A percentile compares a stretch with the other conserved stretches of the same genome.
phyloP scores from a whole-genome alignment of 2,113 vertebrate genomes.

The Sisor rabdophorus region DNA sequence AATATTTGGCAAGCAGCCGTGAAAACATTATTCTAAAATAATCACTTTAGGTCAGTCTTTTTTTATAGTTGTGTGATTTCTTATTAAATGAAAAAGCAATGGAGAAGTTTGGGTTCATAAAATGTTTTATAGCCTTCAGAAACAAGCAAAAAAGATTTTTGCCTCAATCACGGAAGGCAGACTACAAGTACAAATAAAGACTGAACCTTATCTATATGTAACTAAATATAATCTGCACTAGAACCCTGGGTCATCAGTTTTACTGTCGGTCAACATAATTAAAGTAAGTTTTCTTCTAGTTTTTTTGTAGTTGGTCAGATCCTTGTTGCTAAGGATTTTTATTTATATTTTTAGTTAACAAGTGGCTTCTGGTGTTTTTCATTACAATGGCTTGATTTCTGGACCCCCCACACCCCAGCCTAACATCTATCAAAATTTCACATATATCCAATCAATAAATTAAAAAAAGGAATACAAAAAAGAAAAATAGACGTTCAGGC shows the following conservation, averaged over 20 bases:
- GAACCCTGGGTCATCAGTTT: background rate
- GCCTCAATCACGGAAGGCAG: background rate
- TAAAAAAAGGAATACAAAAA: too few relatives aligned
- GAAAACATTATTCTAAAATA: constrained; percentile 22
- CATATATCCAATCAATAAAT: too few relatives aligned
- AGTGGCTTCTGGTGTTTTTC: background rate
- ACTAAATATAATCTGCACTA: background rate
- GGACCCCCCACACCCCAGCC: too few relatives aligned
- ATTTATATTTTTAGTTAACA: background rate
- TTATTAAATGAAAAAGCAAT: constrained; percentile 18
- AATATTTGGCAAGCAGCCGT: constrained; percentile 9
- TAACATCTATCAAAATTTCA: too few relatives aligned
- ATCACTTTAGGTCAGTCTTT: constrained; percentile 16
- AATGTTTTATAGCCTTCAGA: constrained; percentile 20
- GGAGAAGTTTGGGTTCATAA: background rate
- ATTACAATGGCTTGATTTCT: too few relatives aligned
- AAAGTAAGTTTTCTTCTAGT: background rate
- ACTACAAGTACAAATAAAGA: background rate
- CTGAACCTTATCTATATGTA: background rate
- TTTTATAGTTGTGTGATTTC: constrained; percentile 7
- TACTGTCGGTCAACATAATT: background rate
- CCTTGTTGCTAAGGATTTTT: background rate
- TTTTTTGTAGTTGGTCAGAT: background rate
- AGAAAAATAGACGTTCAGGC: background rate
- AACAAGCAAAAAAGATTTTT: background rate